Base-by-base conservation (phyloP, 1,140 invertebrate genomes). In the Augochlora pura region DNA sequence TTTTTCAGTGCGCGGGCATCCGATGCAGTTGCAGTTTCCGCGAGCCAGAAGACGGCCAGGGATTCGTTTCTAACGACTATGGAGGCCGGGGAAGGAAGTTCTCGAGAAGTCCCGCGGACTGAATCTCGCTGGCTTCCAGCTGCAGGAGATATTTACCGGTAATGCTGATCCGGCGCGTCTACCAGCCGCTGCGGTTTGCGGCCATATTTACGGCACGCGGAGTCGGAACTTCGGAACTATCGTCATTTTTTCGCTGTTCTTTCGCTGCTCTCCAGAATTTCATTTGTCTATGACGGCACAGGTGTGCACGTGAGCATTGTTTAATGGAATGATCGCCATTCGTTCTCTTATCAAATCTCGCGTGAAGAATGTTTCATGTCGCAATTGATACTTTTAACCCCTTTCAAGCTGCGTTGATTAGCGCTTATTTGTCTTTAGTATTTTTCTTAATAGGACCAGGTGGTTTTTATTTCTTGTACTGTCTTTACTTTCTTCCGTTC, bases 91-190 rank as follows among this genome's bases (percentile, higher is more conserved):
- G 4, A 32, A 46, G 39, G 23, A 54, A 77, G 49, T 76, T 64
- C 32, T 49, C 60, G 38, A 14, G 32, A 52, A 67, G 49, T 38
- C 49, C 39, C 9, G 16, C 32, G 54, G 52, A 18, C 62, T 42
- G 12, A n/a, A 3, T 67, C 23, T n/a, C 27, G 7, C 10, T 63
- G 18, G 32, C 32, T 32, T 32, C n/a, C 8, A 65, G 66, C 63
- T 16, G 52, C 38, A 14, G 9, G 8, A 23, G 62, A 59, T 57
- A 73, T 57, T 79, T 66, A 79, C 65, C 69, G 52, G 32, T 21
- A 49, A 73, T 25, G 23, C 21, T 64, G 62, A 78, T 72, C 49
- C 76, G 14, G 60, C 67, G 62, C 46, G 64, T 68, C 54, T 62
- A 23, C 39, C 12, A 25, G 64, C 27, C 23, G n/a, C 54, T 18